Base-by-base conservation (phyloP, 1,140 invertebrate species). In the Heliconius congener region DNA sequence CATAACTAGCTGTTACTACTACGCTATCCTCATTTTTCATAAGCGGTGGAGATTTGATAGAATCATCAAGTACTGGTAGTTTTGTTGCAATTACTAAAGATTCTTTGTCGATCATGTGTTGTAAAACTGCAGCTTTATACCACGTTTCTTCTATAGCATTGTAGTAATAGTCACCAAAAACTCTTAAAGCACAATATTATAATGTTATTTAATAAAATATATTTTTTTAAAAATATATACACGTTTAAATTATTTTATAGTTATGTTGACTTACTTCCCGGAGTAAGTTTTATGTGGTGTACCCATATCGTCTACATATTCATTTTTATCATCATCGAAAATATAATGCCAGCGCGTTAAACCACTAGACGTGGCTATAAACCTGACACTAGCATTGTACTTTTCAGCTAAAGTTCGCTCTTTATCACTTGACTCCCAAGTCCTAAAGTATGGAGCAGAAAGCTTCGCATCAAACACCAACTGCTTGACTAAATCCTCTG, bases 101-200 rank as follows among this genome's bases (percentile, higher is more conserved):
- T 37, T 97, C 96, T 3, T 96, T 95, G 82, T 98, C 97, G 42
- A 97, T 95, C 85, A 96, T 95, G 91, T 98, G 97, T 85, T 98
- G 97, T 57, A 99, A 96, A 5, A 99, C 97, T 3, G 98, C 98
- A 72, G 97, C 96, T 89, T 97, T 97, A 88, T 99, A 99, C 97
- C 98, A 99, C 0, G 97, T 96, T 90, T 99, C 98, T 88, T 99
- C 97, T 27, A 98, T 97, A 1, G 98, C 97, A 75, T 96, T 96
- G 19, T 96, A 96, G 89, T 98, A 96, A 34, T 96, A 92, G 83
- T 98, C 96, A 30, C 97, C 97, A 89, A 98, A 98, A 79, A 97
- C 96, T 16, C 96, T 97, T 78, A 75, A 83, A 79, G 70, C 2
- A 27, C 27, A 66, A 27, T 16, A 66, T 57, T 57, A 57, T 23